Evolutionary conservation across 2,888 invertebrate genomes (phyloP).

Genomic region (Anorthoa munda): DNA sequence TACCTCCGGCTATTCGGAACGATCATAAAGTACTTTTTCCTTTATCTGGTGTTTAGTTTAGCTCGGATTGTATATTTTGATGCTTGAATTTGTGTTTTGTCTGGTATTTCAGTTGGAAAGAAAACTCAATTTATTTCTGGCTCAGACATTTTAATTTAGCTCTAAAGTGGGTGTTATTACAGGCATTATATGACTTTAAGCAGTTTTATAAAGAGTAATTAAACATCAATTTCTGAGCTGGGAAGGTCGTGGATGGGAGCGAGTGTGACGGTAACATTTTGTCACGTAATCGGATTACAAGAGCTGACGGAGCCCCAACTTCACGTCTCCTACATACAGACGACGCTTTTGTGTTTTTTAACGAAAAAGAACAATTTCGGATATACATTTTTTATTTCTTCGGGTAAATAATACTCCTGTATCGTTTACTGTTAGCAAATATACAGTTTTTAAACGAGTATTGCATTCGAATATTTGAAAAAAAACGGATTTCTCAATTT

Average conservation of each 20-base stretch:
- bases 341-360: slow-evolving; percentile 63
- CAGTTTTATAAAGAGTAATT: slow-evolving; percentile 66
- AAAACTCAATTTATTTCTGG: slow-evolving; percentile 26
- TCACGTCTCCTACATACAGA: slow-evolving; percentile 68
- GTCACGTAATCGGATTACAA: slow-evolving; percentile 81
- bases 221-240: slow-evolving; percentile 77
- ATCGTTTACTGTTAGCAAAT: slow-evolving; percentile 38
- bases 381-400: slow-evolving; percentile 30
- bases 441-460: slow-evolving; percentile 28
- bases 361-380: slow-evolving; percentile 50
- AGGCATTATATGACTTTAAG: slow-evolving; percentile 55
- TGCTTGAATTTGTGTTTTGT: slow-evolving; percentile 23
- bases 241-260: slow-evolving; percentile 69
- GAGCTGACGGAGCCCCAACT: slow-evolving; percentile 68
- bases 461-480: slow-evolving; percentile 26
- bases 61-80: slow-evolving; percentile 43
- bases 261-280: slow-evolving; percentile 76
- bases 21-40: slow-evolving; percentile 54
- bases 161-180: slow-evolving; percentile 24
- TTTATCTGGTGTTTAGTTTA: slow-evolving; percentile 49
- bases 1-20: slow-evolving; percentile 45
- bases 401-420: slow-evolving; percentile 35
- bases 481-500: slow-evolving; percentile 11
- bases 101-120: slow-evolving; percentile 34
- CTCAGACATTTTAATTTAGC: slow-evolving; percentile 20